A percentile compares a stretch with the other conserved stretches of the same genome.
phyloP scores from a whole-genome alignment of 2,888 invertebrate species.

The Ptychoptera contaminata region DNA sequence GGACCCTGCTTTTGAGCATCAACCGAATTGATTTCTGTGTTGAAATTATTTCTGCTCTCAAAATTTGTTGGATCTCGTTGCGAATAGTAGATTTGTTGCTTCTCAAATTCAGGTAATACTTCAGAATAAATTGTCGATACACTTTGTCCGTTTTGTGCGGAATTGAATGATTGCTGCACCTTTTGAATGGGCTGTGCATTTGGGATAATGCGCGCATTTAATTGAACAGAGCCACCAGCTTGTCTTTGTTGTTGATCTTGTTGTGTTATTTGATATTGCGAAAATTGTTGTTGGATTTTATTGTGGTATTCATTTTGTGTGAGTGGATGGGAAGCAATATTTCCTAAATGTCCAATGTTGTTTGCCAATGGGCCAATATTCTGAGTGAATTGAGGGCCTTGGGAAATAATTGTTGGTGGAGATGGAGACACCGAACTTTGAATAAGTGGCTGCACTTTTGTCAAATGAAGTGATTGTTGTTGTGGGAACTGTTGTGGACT shows the following conservation, averaged over 20 bases:
- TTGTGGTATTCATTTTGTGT: conserved; percentile 5
- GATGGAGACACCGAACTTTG: conserved; percentile 3
- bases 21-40: not conserved
- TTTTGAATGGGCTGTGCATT: conserved; percentile 7
- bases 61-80: conserved; percentile 4
- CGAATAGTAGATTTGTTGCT: conserved; percentile 10
- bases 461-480: conserved; percentile 8
- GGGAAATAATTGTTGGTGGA: too few relatives aligned
- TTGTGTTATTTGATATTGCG: conserved; percentile 10
- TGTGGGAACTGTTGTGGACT: conserved; percentile 9
- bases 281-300: conserved; percentile 13
- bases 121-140: conserved; percentile 29
- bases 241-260: conserved; percentile 1
- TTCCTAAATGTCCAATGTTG: conserved; percentile 10
- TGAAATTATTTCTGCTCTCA: conserved; percentile 1
- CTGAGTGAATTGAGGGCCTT: conserved; percentile 1
- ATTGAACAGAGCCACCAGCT: not conserved
- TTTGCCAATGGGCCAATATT: conserved; percentile 4
- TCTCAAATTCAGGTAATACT: conserved; percentile 26
- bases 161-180: not conserved
- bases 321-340: not conserved
- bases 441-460: conserved; percentile 10
- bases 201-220: conserved; percentile 16
- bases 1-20: conserved; percentile 2
- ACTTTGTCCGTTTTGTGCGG: conserved; percentile 14